phyloP scores from a whole-genome alignment of 2,113 vertebrate species.

The Pogona vitticeps region DNA sequence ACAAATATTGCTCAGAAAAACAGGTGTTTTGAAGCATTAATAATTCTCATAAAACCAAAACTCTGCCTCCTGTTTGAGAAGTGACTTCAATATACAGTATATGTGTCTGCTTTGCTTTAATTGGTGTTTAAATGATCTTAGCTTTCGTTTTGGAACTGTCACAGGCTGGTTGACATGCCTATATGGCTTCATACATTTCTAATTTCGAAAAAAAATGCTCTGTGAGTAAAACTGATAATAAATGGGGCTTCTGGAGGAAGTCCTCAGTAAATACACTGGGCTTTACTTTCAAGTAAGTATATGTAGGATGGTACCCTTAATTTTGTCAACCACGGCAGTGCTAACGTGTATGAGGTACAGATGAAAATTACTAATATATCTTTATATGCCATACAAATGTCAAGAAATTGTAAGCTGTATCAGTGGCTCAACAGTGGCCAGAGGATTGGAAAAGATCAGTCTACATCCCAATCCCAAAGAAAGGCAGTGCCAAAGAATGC shows the following conservation, averaged over 20 bases:
- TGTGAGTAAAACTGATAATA: too few relatives aligned
- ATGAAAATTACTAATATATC: constrained; percentile 32
- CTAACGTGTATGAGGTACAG: constrained; percentile 49
- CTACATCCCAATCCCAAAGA: too few relatives aligned
- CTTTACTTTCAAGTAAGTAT: background rate
- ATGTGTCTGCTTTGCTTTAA: background rate
- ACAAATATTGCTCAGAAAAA: background rate
- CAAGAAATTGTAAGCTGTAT: background rate
- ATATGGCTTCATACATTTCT: too few relatives aligned
- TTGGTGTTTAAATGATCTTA: too few relatives aligned
- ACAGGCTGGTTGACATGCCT: too few relatives aligned
- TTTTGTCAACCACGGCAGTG: constrained; percentile 39
- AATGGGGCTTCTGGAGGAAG: background rate
- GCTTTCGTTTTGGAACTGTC: too few relatives aligned
- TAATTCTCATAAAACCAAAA: background rate
- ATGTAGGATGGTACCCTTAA: background rate
- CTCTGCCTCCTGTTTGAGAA: background rate
- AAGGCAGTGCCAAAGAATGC: too few relatives aligned
- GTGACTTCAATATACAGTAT: background rate
- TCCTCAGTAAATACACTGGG: background rate
- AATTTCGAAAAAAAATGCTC: too few relatives aligned
- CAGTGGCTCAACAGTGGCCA: too few relatives aligned
- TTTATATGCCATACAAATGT: constrained; percentile 33
- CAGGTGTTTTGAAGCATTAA: background rate
- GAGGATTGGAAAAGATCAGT: too few relatives aligned